Evolutionary conservation across 2,888 invertebrate genomes (phyloP).

Genomic region (Zhuqinia jingwanae): DNA sequence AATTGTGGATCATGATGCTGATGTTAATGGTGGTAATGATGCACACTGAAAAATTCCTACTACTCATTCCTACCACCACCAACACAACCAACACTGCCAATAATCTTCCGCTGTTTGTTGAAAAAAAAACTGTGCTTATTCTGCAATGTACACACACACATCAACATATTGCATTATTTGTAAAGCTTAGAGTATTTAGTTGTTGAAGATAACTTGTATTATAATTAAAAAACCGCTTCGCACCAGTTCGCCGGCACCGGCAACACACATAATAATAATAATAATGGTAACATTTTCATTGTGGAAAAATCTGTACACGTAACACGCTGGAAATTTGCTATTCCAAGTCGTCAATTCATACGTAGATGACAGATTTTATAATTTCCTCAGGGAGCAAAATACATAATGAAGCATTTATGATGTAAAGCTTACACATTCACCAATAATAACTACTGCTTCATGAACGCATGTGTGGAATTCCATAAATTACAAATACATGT

Average conservation of each 20-base stretch:
- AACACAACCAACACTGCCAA: too few species aligned
- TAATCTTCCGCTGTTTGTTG: constrained; percentile 42
- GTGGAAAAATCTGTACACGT: neutral
- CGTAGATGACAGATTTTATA: constrained; percentile 6
- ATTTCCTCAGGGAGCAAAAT: neutral
- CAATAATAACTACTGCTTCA: neutral
- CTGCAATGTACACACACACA: too few species aligned
- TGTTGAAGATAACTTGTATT: constrained; percentile 1
- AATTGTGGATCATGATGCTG: neutral
- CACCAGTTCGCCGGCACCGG: constrained; percentile 22
- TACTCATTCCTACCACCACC: neutral
- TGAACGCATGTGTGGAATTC: neutral
- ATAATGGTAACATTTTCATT: too few species aligned
- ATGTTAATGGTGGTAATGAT: neutral
- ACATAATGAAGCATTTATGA: neutral
- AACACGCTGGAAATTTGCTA: neutral
- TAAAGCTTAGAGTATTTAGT: neutral
- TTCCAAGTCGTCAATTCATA: neutral
- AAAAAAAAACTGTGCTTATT: neutral
- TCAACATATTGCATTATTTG: too few species aligned
- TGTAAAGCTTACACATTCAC: neutral
- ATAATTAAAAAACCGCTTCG: constrained; percentile 47
- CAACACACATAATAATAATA: constrained; percentile 24
- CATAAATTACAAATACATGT: constrained; percentile 24
- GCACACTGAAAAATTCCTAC: neutral